Evolutionary conservation across 1,140 invertebrate genomes (phyloP).

Genomic region (Drosophila dunni): DNA sequence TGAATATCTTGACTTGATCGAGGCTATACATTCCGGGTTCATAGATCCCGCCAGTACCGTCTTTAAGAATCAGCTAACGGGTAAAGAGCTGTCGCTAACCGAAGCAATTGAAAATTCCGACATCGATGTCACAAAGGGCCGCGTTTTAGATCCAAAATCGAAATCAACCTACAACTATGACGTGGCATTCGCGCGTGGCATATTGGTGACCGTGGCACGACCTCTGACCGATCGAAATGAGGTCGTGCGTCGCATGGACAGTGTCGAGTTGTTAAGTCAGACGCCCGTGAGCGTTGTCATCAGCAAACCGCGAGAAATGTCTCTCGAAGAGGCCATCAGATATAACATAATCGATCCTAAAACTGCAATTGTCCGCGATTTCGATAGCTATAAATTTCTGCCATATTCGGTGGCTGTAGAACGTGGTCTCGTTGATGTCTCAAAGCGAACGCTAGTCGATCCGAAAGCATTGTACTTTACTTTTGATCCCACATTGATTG

Average conservation of each 20-base stretch:
- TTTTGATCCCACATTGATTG: constrained; percentile 90
- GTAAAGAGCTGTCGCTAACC: constrained; percentile 89
- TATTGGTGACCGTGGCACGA: constrained; percentile 90
- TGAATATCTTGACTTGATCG: constrained; percentile 89
- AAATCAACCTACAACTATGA: constrained; percentile 90
- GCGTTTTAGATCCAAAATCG: constrained; percentile 91
- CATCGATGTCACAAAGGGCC: constrained; percentile 90
- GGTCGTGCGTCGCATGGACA: constrained; percentile 85
- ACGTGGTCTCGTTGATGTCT: constrained; percentile 89
- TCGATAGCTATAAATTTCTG: constrained; percentile 89
- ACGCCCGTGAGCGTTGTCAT: constrained; percentile 83
- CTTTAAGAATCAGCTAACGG: constrained; percentile 90
- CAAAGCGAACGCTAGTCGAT: constrained; percentile 86
- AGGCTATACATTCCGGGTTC: constrained; percentile 90
- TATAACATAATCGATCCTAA: constrained; percentile 91
- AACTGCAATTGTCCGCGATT: constrained; percentile 91
- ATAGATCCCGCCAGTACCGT: constrained; percentile 91
- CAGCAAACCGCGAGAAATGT: constrained; percentile 88
- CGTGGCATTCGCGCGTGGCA: constrained; percentile 89
- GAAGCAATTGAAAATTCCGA: constrained; percentile 92
- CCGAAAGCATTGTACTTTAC: constrained; percentile 88
- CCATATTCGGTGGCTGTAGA: constrained; percentile 89
- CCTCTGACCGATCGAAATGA: constrained; percentile 88
- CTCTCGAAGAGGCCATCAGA: constrained; percentile 91
- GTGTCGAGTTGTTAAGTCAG: constrained; percentile 82